phyloP scores from a whole-genome alignment of 2,113 vertebrate species.

The Balaenoptera acutorostrata region DNA sequence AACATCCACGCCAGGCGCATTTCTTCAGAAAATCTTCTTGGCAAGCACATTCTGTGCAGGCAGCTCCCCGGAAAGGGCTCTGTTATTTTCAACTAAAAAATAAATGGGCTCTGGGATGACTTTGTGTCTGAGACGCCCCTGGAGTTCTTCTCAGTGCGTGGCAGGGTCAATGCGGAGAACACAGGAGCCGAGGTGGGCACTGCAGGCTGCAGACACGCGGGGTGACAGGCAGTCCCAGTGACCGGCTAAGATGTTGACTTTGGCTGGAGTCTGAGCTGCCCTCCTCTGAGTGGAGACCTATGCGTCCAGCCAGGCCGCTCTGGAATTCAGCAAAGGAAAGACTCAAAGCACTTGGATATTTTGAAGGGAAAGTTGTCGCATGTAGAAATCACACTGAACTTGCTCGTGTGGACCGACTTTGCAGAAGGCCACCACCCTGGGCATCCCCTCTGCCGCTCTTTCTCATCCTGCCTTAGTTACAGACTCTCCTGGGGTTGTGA shows the following conservation, averaged over 20 bases:
- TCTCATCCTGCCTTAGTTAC: neutral
- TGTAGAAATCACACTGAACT: neutral
- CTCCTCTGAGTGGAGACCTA: neutral
- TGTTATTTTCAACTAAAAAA: neutral
- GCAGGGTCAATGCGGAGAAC: accelerated
- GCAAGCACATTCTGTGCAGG: neutral
- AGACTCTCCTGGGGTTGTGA: accelerated
- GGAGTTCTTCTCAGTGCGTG: too few species aligned
- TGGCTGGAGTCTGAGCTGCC: too few species aligned
- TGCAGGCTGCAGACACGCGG: accelerated
- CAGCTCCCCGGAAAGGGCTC: neutral
- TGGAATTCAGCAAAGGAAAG: neutral
- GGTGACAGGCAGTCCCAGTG: too few species aligned
- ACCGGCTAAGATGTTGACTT: accelerated
- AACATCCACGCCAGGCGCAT: accelerated
- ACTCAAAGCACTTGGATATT: too few species aligned
- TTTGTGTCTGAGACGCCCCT: neutral
- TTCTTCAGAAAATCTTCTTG: neutral
- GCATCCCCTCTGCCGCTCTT: neutral
- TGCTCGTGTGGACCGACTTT: accelerated
- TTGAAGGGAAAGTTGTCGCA: neutral
- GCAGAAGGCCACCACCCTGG: accelerated
- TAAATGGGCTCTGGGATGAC: neutral
- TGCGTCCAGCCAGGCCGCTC: accelerated
- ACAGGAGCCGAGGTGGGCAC: accelerated